Conservation (phyloP, 2,888 invertebrate species). For the Drosophila diplacantha region DNA sequence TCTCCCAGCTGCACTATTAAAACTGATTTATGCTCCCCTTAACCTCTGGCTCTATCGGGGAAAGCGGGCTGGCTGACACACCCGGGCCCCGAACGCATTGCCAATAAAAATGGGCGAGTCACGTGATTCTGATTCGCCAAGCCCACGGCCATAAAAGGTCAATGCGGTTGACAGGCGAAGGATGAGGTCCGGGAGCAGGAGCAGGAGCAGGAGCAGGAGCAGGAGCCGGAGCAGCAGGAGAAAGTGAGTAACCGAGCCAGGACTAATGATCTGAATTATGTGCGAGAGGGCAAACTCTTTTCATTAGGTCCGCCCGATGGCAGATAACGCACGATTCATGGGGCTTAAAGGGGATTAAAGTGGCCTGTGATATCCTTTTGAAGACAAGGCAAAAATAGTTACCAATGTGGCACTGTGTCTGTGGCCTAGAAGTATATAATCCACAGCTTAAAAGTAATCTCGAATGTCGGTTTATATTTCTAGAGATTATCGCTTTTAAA, state of each 20-base stretch:
- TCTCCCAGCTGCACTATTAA: slow-evolving; percentile 63
- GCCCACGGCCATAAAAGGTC: slow-evolving; percentile 57
- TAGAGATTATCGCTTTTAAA: slow-evolving; percentile 1
- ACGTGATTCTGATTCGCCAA: slow-evolving; percentile 59
- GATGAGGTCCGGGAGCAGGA: slow-evolving; percentile 1
- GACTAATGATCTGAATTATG: slow-evolving; percentile 45
- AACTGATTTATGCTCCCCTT: slow-evolving; percentile 57
- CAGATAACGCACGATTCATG: slow-evolving; percentile 53
- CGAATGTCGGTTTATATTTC: background rate
- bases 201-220: too few relatives aligned
- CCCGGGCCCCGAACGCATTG: slow-evolving; percentile 50
- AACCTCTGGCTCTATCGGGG: slow-evolving; percentile 29
- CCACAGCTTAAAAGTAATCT: slow-evolving; percentile 7
- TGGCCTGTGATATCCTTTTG: slow-evolving; percentile 1
- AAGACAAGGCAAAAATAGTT: slow-evolving; percentile 7
- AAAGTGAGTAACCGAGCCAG: slow-evolving; percentile 28
- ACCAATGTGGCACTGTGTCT: background rate
- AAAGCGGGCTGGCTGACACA: slow-evolving; percentile 44
- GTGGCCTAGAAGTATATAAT: slow-evolving; percentile 3
- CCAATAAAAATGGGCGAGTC: slow-evolving; percentile 63
- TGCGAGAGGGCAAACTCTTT: slow-evolving; percentile 25
- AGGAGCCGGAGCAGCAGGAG: background rate
- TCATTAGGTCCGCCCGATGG: slow-evolving; percentile 47
- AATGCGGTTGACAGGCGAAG: slow-evolving; percentile 35
- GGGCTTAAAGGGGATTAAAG: slow-evolving; percentile 20